Percentiles rank a stretch among this genome's conserved stretches.
Conservation (phyloP, 2,888 invertebrate species). For the Cyaniris semiargus region DNA sequence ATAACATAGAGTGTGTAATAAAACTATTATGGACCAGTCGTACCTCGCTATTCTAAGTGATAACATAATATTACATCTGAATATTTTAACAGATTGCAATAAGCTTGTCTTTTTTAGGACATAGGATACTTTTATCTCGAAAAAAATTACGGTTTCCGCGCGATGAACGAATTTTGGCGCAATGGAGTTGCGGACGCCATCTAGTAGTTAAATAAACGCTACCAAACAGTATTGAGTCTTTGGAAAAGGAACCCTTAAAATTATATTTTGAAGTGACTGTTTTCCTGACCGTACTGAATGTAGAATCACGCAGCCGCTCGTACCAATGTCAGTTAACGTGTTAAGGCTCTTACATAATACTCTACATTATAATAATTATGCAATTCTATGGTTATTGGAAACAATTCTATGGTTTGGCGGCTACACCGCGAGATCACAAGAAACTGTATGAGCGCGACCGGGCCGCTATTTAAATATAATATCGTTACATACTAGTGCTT, state of each 20-base stretch:
- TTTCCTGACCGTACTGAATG: background rate
- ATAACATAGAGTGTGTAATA: background rate
- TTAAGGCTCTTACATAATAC: background rate
- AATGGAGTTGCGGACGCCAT: no score
- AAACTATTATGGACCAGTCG: background rate
- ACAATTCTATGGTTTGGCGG: no score
- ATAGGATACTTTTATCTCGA: no score
- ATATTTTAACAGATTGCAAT: background rate
- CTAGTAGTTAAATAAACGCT: no score
- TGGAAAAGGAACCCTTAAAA: background rate
- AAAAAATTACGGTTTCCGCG: no score
- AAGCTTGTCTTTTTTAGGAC: background rate
- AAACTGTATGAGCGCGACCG: no score
- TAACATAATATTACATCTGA: background rate
- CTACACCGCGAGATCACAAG: no score
- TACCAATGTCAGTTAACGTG: background rate
- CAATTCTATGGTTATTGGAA: background rate
- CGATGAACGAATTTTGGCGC: no score
- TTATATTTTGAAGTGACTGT: background rate
- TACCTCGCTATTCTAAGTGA: background rate
- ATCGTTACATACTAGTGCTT: no score
- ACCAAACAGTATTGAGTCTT: no score
- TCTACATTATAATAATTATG: slow-evolving; percentile 10
- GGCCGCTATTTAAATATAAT: no score
- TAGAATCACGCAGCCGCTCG: background rate